A percentile compares a stretch with the other conserved stretches of the same genome.
phyloP scores from a whole-genome alignment of 2,888 invertebrate species.

The Pterobdella sp. region DNA sequence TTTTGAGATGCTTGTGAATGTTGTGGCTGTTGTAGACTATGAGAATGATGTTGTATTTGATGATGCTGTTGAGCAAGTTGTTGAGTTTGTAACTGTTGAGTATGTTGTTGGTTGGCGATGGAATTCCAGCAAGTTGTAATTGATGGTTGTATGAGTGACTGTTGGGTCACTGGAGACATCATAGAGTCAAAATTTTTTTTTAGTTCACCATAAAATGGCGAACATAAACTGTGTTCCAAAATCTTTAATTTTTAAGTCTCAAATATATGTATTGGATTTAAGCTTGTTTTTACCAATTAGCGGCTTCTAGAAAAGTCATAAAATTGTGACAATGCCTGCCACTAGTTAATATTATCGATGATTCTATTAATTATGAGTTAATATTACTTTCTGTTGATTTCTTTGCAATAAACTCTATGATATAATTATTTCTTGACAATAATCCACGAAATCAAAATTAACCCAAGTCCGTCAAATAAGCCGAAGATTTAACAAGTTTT shows the following conservation, averaged over 20 bases:
- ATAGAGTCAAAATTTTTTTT: too few relatives aligned
- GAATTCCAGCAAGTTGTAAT: conserved; percentile 28
- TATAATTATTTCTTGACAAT: neutral
- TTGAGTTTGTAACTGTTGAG: neutral
- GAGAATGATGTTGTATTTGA: conserved; percentile 2
- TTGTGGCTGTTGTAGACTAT: conserved; percentile 9
- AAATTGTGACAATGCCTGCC: too few relatives aligned
- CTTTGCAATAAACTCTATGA: neutral
- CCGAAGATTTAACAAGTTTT: too few relatives aligned
- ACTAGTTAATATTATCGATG: too few relatives aligned
- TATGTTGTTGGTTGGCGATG: neutral
- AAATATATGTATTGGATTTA: neutral
- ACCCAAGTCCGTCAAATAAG: too few relatives aligned
- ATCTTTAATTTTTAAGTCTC: too few relatives aligned
- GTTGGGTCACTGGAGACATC: conserved; percentile 18
- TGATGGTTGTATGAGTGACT: conserved; percentile 23
- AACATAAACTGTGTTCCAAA: too few relatives aligned
- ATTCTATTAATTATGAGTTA: too few relatives aligned
- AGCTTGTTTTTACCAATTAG: neutral
- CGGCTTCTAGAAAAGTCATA: neutral
- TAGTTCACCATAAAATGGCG: neutral
- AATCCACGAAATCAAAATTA: too few relatives aligned
- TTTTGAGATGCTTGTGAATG: neutral
- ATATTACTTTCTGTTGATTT: neutral
- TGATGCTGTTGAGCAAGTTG: neutral